phyloP scores from a whole-genome alignment of 2,888 invertebrate species.

The Nipponacmea schrenckii region DNA sequence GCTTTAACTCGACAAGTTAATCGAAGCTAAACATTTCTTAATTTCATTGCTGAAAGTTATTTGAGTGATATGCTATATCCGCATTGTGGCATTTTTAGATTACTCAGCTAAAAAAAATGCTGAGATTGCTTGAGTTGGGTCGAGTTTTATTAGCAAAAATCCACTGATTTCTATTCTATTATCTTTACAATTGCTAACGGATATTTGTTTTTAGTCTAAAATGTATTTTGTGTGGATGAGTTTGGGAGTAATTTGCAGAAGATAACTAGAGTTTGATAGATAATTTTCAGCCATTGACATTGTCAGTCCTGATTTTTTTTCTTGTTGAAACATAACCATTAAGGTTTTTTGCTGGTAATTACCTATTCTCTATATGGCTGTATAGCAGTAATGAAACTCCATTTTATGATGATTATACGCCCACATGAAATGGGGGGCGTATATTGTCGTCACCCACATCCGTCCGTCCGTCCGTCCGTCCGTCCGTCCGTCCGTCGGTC shows the following conservation, averaged over 20 bases:
- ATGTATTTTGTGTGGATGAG: background rate
- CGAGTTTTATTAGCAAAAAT: constrained; percentile 7
- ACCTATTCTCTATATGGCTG: too few relatives aligned
- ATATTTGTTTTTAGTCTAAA: background rate
- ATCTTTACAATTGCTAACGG: background rate
- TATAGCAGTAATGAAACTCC: too few relatives aligned
- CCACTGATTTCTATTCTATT: background rate
- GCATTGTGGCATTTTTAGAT: background rate
- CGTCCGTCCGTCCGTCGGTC: too few relatives aligned
- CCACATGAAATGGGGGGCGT: too few relatives aligned
- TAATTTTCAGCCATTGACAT: background rate
- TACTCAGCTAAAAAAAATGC: background rate
- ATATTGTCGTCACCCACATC: too few relatives aligned
- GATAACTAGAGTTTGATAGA: background rate
- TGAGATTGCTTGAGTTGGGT: background rate
- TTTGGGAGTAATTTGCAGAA: background rate
- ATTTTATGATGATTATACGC: too few relatives aligned
- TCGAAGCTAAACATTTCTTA: background rate
- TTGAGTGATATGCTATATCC: background rate
- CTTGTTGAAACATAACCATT: background rate
- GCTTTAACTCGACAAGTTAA: background rate
- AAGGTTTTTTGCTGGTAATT: too few relatives aligned
- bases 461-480: too few relatives aligned
- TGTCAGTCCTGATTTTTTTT: background rate
- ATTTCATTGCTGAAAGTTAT: constrained; percentile 4